Conservation (phyloP, 2,797 vertebrate species). For the Anas acuta region DNA sequence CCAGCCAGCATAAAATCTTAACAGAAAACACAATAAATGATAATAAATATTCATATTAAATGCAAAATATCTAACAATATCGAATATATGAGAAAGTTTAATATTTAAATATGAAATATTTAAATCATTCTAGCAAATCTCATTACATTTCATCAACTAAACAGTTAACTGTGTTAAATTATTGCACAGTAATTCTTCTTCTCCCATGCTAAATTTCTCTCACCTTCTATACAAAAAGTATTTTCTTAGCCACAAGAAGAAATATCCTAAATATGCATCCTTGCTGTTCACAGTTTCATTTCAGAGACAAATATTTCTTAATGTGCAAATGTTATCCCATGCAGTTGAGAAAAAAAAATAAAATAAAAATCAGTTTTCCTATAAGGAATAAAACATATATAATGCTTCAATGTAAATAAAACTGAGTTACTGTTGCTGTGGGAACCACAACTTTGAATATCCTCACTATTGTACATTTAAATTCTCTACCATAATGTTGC, state of each 20-base stretch:
- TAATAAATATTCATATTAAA: neutral
- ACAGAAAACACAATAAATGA: neutral
- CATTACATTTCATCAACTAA: neutral
- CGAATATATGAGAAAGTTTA: neutral
- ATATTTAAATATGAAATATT: neutral
- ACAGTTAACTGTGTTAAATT: neutral
- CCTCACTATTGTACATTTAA: conserved; percentile 66
- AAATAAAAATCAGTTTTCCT: conserved; percentile 15
- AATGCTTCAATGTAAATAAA: conserved; percentile 37
- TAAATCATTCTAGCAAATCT: neutral
- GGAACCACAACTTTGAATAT: conserved; percentile 69
- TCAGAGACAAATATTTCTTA: conserved; percentile 8
- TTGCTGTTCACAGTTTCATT: neutral
- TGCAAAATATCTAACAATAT: neutral
- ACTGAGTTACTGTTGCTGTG: conserved; percentile 54
- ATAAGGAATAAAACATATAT: conserved; percentile 51
- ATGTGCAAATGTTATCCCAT: neutral
- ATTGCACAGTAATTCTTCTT: neutral
- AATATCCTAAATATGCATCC: neutral
- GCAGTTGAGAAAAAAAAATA: neutral
- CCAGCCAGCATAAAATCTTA: neutral
- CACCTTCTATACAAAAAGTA: neutral
- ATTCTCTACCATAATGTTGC: conserved; percentile 66
- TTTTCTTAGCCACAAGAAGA: neutral
- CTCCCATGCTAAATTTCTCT: neutral